Conservation (phyloP, 1,140 invertebrate genomes). For the Asobara japonica region DNA sequence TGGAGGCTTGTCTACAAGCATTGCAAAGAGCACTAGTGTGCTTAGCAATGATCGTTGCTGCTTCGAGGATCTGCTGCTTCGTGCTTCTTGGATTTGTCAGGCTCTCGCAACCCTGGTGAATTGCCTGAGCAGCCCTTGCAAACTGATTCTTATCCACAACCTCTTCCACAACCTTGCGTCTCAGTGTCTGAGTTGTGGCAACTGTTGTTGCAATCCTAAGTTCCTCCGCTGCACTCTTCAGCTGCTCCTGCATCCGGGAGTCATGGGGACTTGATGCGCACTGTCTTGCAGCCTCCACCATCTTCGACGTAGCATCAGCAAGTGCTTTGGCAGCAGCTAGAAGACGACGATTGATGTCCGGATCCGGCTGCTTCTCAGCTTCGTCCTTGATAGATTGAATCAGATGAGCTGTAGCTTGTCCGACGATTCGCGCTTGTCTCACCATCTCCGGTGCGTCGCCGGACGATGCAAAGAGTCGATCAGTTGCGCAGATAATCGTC, state of each 20-base stretch:
- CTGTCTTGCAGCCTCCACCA: slow-evolving; percentile 95
- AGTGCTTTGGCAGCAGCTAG: slow-evolving; percentile 92
- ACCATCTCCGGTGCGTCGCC: slow-evolving; percentile 95
- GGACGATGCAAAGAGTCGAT: slow-evolving; percentile 84
- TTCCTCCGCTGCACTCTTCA: slow-evolving; percentile 91
- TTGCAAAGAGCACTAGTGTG: slow-evolving; percentile 96
- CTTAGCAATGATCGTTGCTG: slow-evolving; percentile 94
- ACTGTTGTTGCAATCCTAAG: slow-evolving; percentile 87
- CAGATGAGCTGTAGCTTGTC: slow-evolving; percentile 90
- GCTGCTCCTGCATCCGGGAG: slow-evolving; percentile 81
- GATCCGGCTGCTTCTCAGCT: slow-evolving; percentile 88
- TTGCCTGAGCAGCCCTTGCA: slow-evolving; percentile 86
- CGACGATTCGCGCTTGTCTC: slow-evolving; percentile 89
- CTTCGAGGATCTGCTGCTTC: slow-evolving; percentile 86
- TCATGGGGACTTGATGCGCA: slow-evolving; percentile 90
- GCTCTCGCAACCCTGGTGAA: slow-evolving; percentile 86
- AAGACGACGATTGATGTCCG: slow-evolving; percentile 88
- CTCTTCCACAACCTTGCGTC: slow-evolving; percentile 81
- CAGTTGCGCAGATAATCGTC: slow-evolving; percentile 89
- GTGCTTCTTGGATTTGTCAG: slow-evolving; percentile 80
- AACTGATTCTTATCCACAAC: slow-evolving; percentile 92
- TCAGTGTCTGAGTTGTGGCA: slow-evolving; percentile 81
- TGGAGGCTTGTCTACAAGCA: slow-evolving; percentile 91
- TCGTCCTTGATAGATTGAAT: slow-evolving; percentile 95
- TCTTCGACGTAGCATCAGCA: slow-evolving; percentile 94